Evolutionary conservation across 2,797 vertebrate genomes (phyloP), one percentile per base, ranked within the genome.

Genomic region (Cephalopachus bancanus): DNA sequence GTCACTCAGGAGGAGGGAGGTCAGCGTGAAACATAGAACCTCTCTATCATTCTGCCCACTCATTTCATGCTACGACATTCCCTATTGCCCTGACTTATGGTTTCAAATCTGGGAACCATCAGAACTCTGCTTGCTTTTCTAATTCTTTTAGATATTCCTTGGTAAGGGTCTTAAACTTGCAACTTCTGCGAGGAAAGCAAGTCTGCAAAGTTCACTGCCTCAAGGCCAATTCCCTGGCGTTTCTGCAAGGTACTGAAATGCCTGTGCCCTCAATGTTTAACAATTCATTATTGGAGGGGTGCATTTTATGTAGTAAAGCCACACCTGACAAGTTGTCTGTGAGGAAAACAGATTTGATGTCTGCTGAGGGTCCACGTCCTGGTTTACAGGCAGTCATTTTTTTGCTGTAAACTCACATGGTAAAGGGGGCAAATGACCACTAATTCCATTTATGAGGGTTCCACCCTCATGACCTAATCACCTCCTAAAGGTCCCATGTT

Each of bases 1-100:
- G 79, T 93, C 60, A 84, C 75, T 94, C 62, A 86, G 91, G 93
- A 94, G 86, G 85, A 96, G 83, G 75, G 62, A 96, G 83, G 75
- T 87, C 92, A 96, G 51, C 7, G 0, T n/a, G 87, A 90, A 89
- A 80, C 74, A 49, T 30, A 78, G 67, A 80, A 51, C 51, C 20
- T 90, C 65, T 88, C 49, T 83, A 26, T 79, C 11, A 88, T 59
- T 12, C 33, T 1, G 0, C 86, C 89, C 57, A 64, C 92, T 94
- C 65, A 1, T 33, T 75, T 67, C 55, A 93, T 83, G 53, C 51
- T 87, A 60, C 30, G 89, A 65, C 62, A 65, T 22, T 89, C 49
- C 55, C n/a, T 59, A 53, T 72, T 80, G 55, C 71, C 75, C 71
- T 74, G 81, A 89, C 55, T 94, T 90, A 90, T 33, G 65, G 83